Base-by-base conservation (phyloP, 2,888 invertebrate species). In the Cosmia pyralina region DNA sequence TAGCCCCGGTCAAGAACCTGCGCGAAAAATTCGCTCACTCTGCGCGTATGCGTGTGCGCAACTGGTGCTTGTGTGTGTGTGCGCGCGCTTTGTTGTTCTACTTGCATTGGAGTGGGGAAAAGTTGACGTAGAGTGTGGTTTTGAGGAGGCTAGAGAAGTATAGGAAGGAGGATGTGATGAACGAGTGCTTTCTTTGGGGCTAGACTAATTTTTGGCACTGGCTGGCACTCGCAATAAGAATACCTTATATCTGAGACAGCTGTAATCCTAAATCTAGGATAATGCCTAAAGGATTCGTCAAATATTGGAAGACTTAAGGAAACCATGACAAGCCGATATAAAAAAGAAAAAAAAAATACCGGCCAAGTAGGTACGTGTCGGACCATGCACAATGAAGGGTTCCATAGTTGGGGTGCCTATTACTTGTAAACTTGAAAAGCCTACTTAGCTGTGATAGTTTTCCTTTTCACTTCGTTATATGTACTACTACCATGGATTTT, bases 1-100 rank as follows among this genome's bases (percentile, higher is more conserved):
- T 93, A 93, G 92, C 92, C 76, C 79, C 92, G 92, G 94, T 94
- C 94, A 93, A 90, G 92, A 88, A 93, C 93, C 93, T 90, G 89
- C 82, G 89, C 90, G 89, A 89, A 92, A 92, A 91, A 88, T 90
- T 86, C 82, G 84, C 90, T 86, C 82, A 77, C 88, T 75, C 72
- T 77, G 76, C 59, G 28, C 69, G 77, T 11, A 48, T 74, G 77
- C 78, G 75, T 79, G 73, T 66, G 82, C 69, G 75, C 75, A 70
- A 10, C 17, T n/a, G 15, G 7, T 44, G 59, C 41, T 52, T 44
- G 58, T 11, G 46, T 44, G 19, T 62, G 69, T 55, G 67, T 48
- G 72, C 28, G 66, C 53, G 72, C 48, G 75, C 75, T 73, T 73
- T 78, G 70, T 75, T 82, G 64, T 58, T 69, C 48, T 71, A 28